Percentiles rank a stretch among this genome's conserved stretches.
phyloP scores from a whole-genome alignment of 2,797 vertebrate species.

The Notamacropus eugenii region DNA sequence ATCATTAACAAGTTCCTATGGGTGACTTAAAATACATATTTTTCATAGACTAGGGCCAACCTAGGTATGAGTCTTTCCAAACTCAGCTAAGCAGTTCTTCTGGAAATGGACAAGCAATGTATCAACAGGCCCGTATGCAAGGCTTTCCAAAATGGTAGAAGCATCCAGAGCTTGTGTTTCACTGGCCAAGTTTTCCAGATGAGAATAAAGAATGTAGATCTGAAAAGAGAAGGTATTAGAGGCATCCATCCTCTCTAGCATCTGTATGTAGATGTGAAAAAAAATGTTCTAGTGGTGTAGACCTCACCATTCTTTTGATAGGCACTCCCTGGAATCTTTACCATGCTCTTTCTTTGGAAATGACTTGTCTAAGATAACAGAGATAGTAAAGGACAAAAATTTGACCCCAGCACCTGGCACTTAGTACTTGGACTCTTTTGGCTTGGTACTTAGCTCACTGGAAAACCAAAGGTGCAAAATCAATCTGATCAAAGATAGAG shows the following conservation, averaged over 20 bases:
- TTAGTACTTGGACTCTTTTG: no score
- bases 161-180: not conserved
- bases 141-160: not conserved
- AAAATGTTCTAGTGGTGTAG: not conserved
- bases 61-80: not conserved
- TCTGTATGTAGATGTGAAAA: not conserved
- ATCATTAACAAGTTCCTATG: no score
- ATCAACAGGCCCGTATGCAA: not conserved
- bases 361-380: not conserved
- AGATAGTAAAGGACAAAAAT: no score
- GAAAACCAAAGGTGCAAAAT: no score
- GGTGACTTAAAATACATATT: no score
- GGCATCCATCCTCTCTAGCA: not conserved
- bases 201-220: not conserved
- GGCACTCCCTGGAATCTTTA: not conserved
- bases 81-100: not conserved
- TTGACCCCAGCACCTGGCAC: no score
- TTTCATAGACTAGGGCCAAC: no score
- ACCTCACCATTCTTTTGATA: not conserved
- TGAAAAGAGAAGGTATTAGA: not conserved
- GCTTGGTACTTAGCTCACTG: no score
- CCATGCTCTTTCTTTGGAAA: not conserved
- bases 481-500: not conserved
- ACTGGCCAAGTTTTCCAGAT: not conserved
- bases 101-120: not conserved